These are phyloP conservation scores for Micrasema minimum DNA, from an alignment of 1,140 invertebrate genomes.

Conservation along the genomic window DNA sequence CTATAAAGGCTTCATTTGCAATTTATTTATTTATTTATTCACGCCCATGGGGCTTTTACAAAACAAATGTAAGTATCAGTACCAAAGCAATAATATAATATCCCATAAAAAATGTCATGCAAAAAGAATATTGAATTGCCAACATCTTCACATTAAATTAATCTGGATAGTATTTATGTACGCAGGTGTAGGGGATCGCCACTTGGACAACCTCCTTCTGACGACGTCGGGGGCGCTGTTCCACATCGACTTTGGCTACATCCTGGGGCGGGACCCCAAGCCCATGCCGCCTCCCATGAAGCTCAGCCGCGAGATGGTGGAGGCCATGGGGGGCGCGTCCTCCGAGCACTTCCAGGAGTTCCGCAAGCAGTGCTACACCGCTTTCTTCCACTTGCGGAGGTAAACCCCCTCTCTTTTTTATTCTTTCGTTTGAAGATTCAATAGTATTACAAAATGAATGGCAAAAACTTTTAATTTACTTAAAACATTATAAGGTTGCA, in stretches of 20 bases:
- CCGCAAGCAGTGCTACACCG: slow-evolving; percentile 94
- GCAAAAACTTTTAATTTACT: too few relatives aligned
- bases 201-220: slow-evolving; percentile 96
- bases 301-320: slow-evolving; percentile 98
- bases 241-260: slow-evolving; percentile 99
- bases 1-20: too few relatives aligned
- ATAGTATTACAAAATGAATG: too few relatives aligned
- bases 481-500: too few relatives aligned
- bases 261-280: slow-evolving; percentile 97
- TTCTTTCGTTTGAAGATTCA: too few relatives aligned
- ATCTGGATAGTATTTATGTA: not conserved
- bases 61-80: too few relatives aligned
- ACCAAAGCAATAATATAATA: too few relatives aligned
- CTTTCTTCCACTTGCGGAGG: slow-evolving; percentile 93
- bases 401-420: too few relatives aligned
- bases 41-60: too few relatives aligned
- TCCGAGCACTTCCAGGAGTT: slow-evolving; percentile 96
- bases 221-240: slow-evolving; percentile 93
- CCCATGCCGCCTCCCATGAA: slow-evolving; percentile 99
- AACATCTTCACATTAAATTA: not conserved
- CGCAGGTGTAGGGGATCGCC: slow-evolving; percentile 94
- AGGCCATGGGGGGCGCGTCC: slow-evolving; percentile 96
- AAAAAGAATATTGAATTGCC: not conserved
- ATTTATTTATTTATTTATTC: too few relatives aligned
- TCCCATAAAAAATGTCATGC: too few relatives aligned